Evolutionary conservation across 2,113 vertebrate genomes (phyloP), one percentile per base, ranked within the genome.

Genomic region (Anguilla japonica): DNA sequence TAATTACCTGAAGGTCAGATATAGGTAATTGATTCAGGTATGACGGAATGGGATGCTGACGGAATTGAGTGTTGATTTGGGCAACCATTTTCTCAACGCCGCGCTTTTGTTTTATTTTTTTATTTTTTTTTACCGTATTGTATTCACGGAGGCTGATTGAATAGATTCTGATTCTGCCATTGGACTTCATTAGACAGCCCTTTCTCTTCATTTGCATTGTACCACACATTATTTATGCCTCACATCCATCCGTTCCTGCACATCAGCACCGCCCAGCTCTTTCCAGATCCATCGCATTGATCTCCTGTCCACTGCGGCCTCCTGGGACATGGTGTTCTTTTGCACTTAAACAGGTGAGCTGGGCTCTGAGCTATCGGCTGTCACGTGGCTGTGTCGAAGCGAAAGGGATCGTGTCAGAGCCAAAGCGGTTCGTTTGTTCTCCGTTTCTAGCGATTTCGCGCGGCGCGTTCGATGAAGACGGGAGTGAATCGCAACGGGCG

Each of bases 211-310:
- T 46, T 26, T 16, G 67, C 26, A n/a, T 41, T 22, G 26, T 43
- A 26, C 34, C 34, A 46, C 9, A 41, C 5, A 18, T 60, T n/a
- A 14, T 16, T 41, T 46, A n/a, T 39, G 22, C 75, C 39, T 79
- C 53, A 67, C 87, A 71, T 22, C 1, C 26, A 39, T 82, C 34
- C 40, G 88, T 80, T 79, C 88, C 85, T 89, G 86, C 0, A 85
- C 84, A 88, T 91, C 90, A 90, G 87, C 41, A 34, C 78, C 63
- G 87, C 88, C 84, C 71, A 9, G 83, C 87, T 91, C 90, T 93
- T 90, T 86, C 6, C 75, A 43, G 22, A 92, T 93, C 90, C 88
- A 88, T 87, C 16, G 26, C 84, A 94, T 94, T 89, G 92, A 95
- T 94, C 90, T 93, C 85, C 89, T 90, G 90, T 92, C 92, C 83